Conservation (phyloP, 2,888 invertebrate species). For the Eugnorisma glareosa region DNA sequence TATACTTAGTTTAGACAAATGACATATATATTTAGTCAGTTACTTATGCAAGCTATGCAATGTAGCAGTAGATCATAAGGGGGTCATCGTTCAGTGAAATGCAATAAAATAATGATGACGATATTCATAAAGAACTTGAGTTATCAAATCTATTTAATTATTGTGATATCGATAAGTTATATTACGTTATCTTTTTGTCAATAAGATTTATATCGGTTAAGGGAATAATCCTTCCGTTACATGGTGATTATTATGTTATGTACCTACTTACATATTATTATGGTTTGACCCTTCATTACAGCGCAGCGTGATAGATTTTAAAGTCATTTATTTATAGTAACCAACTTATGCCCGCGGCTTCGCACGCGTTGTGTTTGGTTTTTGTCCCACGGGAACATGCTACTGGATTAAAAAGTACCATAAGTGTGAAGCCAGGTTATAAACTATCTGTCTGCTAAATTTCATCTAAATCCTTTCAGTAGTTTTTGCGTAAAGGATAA, state of each 20-base stretch:
- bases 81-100: not conserved
- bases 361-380: too few species aligned
- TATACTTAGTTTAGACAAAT: not conserved
- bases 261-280: not conserved
- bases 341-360: too few species aligned
- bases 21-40: too few species aligned
- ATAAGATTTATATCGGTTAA: not conserved
- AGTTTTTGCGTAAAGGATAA: too few species aligned
- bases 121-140: not conserved
- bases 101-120: not conserved
- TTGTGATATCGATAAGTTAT: not conserved
- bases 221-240: not conserved
- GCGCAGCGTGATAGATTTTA: not conserved
- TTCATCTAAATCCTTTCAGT: too few species aligned
- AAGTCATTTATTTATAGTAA: too few species aligned
- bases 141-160: not conserved
- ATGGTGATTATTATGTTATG: not conserved
- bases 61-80: not conserved
- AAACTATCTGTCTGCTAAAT: too few species aligned
- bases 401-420: too few species aligned
- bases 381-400: too few species aligned
- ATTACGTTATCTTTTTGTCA: not conserved
- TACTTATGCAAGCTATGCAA: too few species aligned
- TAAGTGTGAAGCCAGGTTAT: too few species aligned
- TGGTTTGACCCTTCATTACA: not conserved